Evolutionary conservation across 1,140 invertebrate genomes (phyloP).

Genomic region (Melitaea cinxia): DNA sequence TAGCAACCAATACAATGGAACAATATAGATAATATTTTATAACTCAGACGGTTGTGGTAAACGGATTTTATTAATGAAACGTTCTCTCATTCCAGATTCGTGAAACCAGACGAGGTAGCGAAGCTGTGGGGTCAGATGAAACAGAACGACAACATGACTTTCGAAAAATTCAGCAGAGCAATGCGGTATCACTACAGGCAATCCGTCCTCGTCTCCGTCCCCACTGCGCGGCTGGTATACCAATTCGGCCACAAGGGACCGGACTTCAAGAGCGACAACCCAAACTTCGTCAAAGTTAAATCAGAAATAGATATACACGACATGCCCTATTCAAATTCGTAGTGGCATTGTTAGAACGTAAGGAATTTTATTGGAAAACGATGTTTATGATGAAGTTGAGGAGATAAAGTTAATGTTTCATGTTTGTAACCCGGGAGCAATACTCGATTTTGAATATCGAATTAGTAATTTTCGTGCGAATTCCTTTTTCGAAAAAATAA

Average conservation of each 20-base stretch:
- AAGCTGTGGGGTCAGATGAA: slow-evolving; percentile 94
- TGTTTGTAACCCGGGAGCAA: slow-evolving; percentile 29
- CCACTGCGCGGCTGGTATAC: slow-evolving; percentile 91
- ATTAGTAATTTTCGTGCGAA: not conserved
- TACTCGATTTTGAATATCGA: slow-evolving; percentile 15
- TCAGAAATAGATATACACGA: slow-evolving; percentile 56
- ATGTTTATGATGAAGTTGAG: slow-evolving; percentile 38
- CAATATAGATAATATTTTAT: not conserved
- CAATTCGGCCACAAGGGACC: slow-evolving; percentile 92
- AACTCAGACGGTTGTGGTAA: not conserved
- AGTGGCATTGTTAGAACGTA: slow-evolving; percentile 11
- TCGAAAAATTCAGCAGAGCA: slow-evolving; percentile 95
- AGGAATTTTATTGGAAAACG: slow-evolving; percentile 40
- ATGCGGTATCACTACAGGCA: slow-evolving; percentile 97
- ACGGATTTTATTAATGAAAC: slow-evolving; percentile 3
- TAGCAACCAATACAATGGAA: slow-evolving; percentile 31
- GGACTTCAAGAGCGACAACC: slow-evolving; percentile 87
- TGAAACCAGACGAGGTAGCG: slow-evolving; percentile 94
- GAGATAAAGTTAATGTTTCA: slow-evolving; percentile 41
- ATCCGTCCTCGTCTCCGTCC: slow-evolving; percentile 90
- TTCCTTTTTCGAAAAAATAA: slow-evolving; percentile 1
- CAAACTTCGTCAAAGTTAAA: slow-evolving; percentile 83
- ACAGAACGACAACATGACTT: slow-evolving; percentile 95
- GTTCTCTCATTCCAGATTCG: slow-evolving; percentile 84
- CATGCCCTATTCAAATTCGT: slow-evolving; percentile 47